These are phyloP conservation scores for Prinia subflava DNA, from an alignment of 2,113 vertebrate species.

Conservation along the genomic window DNA sequence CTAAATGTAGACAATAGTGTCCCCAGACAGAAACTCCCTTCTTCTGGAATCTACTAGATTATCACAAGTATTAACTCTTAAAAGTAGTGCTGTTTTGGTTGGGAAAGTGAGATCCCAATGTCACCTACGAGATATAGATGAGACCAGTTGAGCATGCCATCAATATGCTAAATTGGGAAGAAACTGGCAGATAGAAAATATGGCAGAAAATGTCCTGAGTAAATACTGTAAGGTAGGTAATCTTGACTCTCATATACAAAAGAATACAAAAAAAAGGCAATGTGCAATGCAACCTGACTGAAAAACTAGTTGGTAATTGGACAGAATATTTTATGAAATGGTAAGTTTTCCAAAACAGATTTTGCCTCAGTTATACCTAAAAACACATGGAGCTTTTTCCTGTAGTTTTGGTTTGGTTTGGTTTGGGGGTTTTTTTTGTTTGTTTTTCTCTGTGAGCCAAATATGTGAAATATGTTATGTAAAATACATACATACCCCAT, in stretches of 20 bases:
- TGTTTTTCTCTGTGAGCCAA: conserved; percentile 42
- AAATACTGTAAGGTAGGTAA: not conserved
- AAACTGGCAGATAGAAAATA: no score
- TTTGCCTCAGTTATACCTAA: not conserved
- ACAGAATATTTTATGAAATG: not conserved
- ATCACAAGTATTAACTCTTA: not conserved
- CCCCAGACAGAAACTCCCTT: not conserved
- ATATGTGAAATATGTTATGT: conserved; percentile 32
- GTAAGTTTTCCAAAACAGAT: not conserved
- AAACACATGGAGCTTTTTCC: not conserved
- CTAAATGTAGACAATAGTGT: not conserved
- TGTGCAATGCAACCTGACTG: not conserved
- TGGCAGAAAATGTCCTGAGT: not conserved
- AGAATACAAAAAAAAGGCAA: not conserved
- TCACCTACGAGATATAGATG: not conserved
- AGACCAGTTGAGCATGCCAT: not conserved
- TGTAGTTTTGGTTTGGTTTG: not conserved
- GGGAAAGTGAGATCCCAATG: not conserved
- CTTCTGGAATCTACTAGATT: not conserved
- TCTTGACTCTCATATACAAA: not conserved
- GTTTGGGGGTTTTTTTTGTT: no score
- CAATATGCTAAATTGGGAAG: not conserved
- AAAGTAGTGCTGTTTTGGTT: not conserved
- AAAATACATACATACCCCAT: no score
- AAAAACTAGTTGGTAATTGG: not conserved